Percentiles rank a stretch among this genome's conserved stretches.
Evolutionary conservation across 2,797 vertebrate species (phyloP).

Genomic region (Aulostomus chinensis): DNA sequence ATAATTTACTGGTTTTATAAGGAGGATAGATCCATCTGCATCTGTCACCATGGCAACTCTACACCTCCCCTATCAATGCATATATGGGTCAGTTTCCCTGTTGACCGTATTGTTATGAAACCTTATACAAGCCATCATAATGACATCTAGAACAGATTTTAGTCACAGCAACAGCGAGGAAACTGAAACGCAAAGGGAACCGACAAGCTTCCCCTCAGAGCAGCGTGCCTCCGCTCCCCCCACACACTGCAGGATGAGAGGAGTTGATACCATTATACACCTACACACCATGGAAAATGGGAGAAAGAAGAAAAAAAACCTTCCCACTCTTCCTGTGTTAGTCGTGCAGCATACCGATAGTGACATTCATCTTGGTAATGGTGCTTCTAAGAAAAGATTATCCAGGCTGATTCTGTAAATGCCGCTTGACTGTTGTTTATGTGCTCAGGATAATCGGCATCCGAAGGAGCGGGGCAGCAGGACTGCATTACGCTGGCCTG

Average conservation of each 20-base stretch:
- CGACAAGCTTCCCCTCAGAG: slow-evolving; percentile 38
- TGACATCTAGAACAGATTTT: slow-evolving; percentile 20
- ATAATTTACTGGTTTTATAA: slow-evolving; percentile 37
- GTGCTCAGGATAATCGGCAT: slow-evolving; percentile 59
- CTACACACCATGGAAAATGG: slow-evolving; percentile 43
- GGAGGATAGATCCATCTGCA: slow-evolving; percentile 16
- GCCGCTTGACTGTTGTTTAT: slow-evolving; percentile 55
- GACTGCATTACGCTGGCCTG: slow-evolving; percentile 31
- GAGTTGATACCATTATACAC: slow-evolving; percentile 44
- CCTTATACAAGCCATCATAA: slow-evolving; percentile 5
- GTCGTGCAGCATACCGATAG: slow-evolving; percentile 26
- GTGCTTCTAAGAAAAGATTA: slow-evolving; percentile 55
- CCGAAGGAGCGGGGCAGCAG: slow-evolving; percentile 17
- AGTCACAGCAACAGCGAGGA: slow-evolving; percentile 24
- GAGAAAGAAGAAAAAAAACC: slow-evolving; percentile 12
- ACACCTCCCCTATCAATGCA: slow-evolving; percentile 1
- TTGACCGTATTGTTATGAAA: slow-evolving; percentile 37
- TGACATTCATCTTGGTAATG: slow-evolving; percentile 65
- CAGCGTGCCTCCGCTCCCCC: slow-evolving; percentile 29
- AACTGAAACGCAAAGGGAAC: slow-evolving; percentile 31
- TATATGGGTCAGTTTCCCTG: slow-evolving; percentile 19
- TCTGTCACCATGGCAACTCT: slow-evolving; percentile 58
- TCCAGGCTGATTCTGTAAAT: slow-evolving; percentile 60
- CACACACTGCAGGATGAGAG: slow-evolving; percentile 25
- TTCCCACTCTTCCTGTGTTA: slow-evolving; percentile 33